A percentile compares a stretch with the other conserved stretches of the same genome.
These are phyloP conservation scores for Neodon shergylaensis DNA, from an alignment of 2,113 vertebrate genomes.

Conservation along the genomic window DNA sequence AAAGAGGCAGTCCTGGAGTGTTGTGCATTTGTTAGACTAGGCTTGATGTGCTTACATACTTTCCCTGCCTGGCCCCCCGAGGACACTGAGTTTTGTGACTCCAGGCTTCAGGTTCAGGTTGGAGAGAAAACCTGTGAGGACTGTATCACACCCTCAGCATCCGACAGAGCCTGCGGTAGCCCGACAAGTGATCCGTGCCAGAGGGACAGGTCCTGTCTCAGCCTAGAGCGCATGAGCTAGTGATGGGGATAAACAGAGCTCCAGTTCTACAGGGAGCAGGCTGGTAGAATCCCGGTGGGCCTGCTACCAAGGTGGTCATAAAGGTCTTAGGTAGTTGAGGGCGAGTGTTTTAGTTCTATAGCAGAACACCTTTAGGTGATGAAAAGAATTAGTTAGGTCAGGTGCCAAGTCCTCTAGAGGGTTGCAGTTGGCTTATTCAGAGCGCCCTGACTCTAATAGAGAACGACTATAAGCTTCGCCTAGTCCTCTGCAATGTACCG, in stretches of 20 bases:
- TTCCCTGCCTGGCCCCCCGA: neutral
- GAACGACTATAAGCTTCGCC: neutral
- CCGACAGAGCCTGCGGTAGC: neutral
- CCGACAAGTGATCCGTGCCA: neutral
- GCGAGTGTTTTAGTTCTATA: constrained; percentile 24
- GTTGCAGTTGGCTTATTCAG: constrained; percentile 85
- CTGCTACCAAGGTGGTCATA: neutral
- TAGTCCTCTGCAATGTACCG: neutral
- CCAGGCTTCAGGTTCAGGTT: neutral
- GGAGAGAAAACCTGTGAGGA: neutral
- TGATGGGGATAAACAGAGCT: constrained; percentile 3
- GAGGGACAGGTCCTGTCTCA: neutral
- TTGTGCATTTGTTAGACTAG: neutral
- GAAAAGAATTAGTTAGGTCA: constrained; percentile 85
- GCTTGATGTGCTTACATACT: neutral
- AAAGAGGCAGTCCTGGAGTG: neutral
- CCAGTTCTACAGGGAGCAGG: constrained; percentile 30
- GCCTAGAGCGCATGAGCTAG: neutral
- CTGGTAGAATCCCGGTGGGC: neutral
- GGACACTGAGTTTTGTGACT: neutral
- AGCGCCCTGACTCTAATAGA: constrained; percentile 11
- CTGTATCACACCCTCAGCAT: neutral
- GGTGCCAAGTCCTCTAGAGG: constrained; percentile 86
- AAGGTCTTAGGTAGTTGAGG: neutral
- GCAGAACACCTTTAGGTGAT: constrained; percentile 43